Conservation (phyloP, 2,797 vertebrate species). For the Tarsius wallacei region DNA sequence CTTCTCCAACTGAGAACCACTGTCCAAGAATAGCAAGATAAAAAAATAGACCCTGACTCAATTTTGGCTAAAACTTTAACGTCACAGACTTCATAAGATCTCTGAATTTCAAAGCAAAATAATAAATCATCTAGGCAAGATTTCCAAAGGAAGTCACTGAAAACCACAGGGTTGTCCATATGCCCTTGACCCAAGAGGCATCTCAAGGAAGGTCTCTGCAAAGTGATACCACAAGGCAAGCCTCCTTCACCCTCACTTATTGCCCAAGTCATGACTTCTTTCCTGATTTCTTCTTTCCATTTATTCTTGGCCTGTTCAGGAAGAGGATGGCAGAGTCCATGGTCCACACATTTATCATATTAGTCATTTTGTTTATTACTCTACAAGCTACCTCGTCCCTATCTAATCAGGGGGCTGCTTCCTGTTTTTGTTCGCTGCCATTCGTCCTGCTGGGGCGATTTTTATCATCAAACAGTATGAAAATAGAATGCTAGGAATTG, state of each 20-base stretch:
- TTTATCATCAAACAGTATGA: conserved; percentile 92
- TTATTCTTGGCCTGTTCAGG: conserved; percentile 80
- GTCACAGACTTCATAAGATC: not conserved
- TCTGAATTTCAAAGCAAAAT: not conserved
- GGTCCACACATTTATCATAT: conserved; percentile 89
- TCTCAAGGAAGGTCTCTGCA: not conserved
- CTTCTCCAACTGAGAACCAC: not conserved
- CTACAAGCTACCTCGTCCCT: conserved; percentile 86
- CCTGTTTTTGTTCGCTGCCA: conserved; percentile 92
- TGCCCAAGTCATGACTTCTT: conserved; percentile 57
- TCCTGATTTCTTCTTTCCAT: conserved; percentile 66
- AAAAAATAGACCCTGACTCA: not conserved
- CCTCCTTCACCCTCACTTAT: not conserved
- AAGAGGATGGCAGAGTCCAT: conserved; percentile 86
- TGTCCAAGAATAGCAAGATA: not conserved
- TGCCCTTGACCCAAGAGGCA: not conserved
- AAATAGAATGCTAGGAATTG: conserved; percentile 89
- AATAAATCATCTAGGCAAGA: not conserved
- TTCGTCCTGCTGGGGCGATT: conserved; percentile 88
- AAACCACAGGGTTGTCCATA: not conserved
- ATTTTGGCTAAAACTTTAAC: not conserved
- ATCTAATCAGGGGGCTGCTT: conserved; percentile 92
- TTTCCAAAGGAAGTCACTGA: not conserved
- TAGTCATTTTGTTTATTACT: conserved; percentile 90
- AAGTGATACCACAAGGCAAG: not conserved